A percentile compares a stretch with the other conserved stretches of the same genome.
Evolutionary conservation across 2,888 invertebrate genomes (phyloP).

Genomic region (Apamea epomidion): DNA sequence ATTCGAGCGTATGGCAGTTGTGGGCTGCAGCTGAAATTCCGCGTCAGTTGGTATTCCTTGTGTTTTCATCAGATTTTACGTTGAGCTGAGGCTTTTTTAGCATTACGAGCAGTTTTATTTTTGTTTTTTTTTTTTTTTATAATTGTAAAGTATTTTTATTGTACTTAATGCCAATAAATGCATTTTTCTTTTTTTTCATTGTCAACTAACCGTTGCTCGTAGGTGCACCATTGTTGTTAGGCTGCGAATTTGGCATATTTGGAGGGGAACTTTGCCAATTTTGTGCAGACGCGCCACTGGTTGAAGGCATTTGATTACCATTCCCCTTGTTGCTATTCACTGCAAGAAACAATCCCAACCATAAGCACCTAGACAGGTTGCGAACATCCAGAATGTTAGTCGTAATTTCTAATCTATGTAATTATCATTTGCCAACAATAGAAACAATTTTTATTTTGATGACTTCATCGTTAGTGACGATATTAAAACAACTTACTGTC

Average conservation of each 20-base stretch:
- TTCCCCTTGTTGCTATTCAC: conserved; percentile 89
- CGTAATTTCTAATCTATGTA: conserved; percentile 63
- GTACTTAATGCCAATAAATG: too few species aligned
- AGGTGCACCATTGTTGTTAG: conserved; percentile 88
- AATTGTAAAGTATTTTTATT: too few species aligned
- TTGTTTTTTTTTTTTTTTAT: too few species aligned
- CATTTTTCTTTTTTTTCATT: conserved; percentile 52
- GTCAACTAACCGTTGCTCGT: conserved; percentile 82
- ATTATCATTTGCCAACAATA: conserved; percentile 65
- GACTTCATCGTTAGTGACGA: conserved; percentile 68
- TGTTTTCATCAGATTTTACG: too few species aligned
- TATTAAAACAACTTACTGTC: conserved; percentile 85
- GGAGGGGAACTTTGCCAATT: conserved; percentile 87
- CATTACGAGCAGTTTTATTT: too few species aligned
- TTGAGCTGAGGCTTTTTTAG: too few species aligned
- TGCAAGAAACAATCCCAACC: conserved; percentile 76
- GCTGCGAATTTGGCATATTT: conserved; percentile 87
- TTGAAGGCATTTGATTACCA: conserved; percentile 86
- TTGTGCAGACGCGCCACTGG: conserved; percentile 83
- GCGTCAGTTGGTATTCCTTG: not conserved
- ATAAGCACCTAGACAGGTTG: conserved; percentile 59
- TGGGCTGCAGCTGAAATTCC: not conserved
- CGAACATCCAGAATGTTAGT: conserved; percentile 51
- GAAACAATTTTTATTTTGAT: conserved; percentile 69
- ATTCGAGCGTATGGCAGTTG: not conserved